phyloP scores from a whole-genome alignment of 2,888 invertebrate genomes.

The Phymatocera aterrima region DNA sequence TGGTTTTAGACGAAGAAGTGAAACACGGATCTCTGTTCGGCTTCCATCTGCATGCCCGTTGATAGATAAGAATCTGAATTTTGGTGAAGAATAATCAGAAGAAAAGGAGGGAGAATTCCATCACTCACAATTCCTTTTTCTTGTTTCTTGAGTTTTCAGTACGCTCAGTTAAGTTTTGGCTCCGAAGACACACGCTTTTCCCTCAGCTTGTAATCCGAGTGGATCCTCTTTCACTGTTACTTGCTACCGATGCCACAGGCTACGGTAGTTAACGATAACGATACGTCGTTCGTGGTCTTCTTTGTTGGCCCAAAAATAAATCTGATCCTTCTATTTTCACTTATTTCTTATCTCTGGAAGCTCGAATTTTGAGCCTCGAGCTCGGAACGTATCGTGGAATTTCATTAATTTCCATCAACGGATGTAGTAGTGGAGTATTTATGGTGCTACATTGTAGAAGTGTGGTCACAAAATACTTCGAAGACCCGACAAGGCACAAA shows the following conservation, averaged over 20 bases:
- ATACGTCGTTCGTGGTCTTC: slow-evolving; percentile 19
- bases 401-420: too few relatives aligned
- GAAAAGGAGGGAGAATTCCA: neutral
- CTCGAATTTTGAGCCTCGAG: neutral
- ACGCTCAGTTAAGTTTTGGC: neutral
- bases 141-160: neutral
- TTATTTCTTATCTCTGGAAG: neutral
- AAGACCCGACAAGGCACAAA: too few relatives aligned
- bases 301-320: slow-evolving; percentile 24
- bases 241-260: neutral
- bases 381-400: too few relatives aligned
- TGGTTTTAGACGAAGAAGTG: neutral
- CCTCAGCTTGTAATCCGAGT: slow-evolving; percentile 3
- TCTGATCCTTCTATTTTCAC: slow-evolving; percentile 21
- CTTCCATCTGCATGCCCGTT: neutral
- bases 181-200: neutral
- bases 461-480: too few relatives aligned
- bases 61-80: neutral
- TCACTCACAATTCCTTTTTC: neutral
- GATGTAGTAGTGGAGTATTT: too few relatives aligned
- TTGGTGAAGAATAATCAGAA: too few relatives aligned
- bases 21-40: neutral
- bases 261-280: slow-evolving; percentile 2
- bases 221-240: slow-evolving; percentile 21
- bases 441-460: too few relatives aligned